phyloP scores from a whole-genome alignment of 2,113 vertebrate species.

The Hystrix cristata region DNA sequence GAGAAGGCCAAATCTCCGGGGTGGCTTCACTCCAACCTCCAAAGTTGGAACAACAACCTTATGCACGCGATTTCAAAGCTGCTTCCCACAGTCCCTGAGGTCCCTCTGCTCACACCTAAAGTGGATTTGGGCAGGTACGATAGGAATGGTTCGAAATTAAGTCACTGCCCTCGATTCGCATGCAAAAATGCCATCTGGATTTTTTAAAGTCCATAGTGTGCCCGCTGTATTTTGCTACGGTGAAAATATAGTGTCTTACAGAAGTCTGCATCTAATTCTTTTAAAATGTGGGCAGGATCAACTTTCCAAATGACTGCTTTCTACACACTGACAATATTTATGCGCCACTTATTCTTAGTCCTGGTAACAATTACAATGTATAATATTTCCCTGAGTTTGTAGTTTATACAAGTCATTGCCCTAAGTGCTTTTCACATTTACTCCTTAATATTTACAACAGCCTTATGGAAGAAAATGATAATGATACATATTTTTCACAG shows the following conservation, averaged over 20 bases:
- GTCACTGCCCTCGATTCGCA: background rate
- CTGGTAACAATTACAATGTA: background rate
- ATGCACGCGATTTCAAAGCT: constrained; percentile 26
- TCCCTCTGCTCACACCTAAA: background rate
- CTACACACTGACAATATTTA: background rate
- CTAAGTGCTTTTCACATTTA: background rate
- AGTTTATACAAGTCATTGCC: background rate
- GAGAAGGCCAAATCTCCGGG: constrained; percentile 58
- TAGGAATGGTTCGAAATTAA: constrained; percentile 30
- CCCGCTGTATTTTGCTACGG: background rate
- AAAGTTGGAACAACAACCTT: constrained; percentile 62
- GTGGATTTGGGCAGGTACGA: constrained; percentile 35
- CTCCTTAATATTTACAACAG: background rate
- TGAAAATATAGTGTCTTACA: background rate
- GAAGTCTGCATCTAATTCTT: background rate
- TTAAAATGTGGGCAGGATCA: background rate
- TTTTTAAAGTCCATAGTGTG: background rate
- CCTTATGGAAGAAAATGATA: background rate
- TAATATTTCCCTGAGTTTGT: background rate
- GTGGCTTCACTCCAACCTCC: constrained; percentile 79
- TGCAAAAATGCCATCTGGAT: background rate
- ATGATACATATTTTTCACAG: background rate
- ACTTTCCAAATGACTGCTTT: background rate
- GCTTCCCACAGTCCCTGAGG: background rate
- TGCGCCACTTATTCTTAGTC: background rate